phyloP scores from a whole-genome alignment of 2,888 invertebrate genomes.

The Sicus ferrugineus region DNA sequence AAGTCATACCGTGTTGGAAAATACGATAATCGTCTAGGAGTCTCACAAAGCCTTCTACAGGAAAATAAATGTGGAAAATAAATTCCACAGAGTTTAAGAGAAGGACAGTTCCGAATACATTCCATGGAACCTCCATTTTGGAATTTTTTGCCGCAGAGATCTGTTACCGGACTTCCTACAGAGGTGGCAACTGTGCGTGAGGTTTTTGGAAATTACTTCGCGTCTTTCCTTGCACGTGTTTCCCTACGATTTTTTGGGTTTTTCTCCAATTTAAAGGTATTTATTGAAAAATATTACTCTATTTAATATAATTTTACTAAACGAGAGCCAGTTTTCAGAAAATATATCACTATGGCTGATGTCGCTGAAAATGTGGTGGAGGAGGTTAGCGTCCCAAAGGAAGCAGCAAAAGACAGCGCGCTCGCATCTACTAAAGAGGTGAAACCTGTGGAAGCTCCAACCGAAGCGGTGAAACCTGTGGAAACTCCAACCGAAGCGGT shows the following conservation, averaged over 20 bases:
- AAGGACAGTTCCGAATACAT: too few species aligned
- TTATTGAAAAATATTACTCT: background rate
- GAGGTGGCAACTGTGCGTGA: constrained; percentile 28
- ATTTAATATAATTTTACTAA: background rate
- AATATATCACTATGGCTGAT: constrained; percentile 53
- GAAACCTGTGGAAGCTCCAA: background rate
- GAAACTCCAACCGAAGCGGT: background rate
- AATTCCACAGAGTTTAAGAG: too few species aligned
- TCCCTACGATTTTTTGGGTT: constrained; percentile 13
- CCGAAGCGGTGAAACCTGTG: background rate
- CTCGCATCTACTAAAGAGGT: background rate
- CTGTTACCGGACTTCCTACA: too few species aligned
- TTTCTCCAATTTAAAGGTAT: constrained; percentile 31
- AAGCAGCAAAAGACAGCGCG: constrained; percentile 30
- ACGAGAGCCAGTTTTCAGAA: background rate
- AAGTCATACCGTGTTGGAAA: too few species aligned
- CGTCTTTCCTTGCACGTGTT: constrained; percentile 27
- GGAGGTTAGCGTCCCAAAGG: constrained; percentile 36
- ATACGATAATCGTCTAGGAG: too few species aligned
- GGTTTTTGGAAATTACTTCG: constrained; percentile 32
- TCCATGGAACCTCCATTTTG: too few species aligned
- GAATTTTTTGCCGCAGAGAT: too few species aligned
- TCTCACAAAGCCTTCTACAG: too few species aligned
- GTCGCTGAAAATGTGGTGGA: constrained; percentile 49
- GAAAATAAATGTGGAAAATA: too few species aligned